Conservation (phyloP, 2,797 vertebrate species). For the Luscinia megarhynchos region DNA sequence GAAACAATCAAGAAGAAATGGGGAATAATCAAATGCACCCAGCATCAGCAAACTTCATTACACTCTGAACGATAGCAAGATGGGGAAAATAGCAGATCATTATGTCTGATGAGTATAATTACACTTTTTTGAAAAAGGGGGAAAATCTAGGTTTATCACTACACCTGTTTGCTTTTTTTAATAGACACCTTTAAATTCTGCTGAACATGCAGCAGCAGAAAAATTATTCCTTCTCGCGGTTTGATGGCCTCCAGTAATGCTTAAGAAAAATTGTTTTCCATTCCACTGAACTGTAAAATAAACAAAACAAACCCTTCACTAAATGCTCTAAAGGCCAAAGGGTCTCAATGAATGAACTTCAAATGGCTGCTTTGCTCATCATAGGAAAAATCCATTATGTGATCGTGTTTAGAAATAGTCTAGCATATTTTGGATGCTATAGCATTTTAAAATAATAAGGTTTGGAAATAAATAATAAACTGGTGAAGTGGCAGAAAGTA, state of each 20-base stretch:
- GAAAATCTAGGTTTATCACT: conserved; percentile 30
- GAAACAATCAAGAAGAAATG: conserved; percentile 25
- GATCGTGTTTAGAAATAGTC: conserved; percentile 59
- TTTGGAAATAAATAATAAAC: conserved; percentile 67
- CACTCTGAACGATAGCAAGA: not conserved
- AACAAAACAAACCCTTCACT: conserved; percentile 75
- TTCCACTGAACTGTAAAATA: conserved; percentile 77
- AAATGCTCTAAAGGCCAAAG: conserved; percentile 73
- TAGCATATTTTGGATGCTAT: conserved; percentile 46
- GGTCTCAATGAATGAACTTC: conserved; percentile 72
- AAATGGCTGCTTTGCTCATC: conserved; percentile 69
- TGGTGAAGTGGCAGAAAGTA: conserved; percentile 40
- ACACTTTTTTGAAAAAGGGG: conserved; percentile 26
- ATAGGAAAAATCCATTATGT: conserved; percentile 67
- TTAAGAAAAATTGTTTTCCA: conserved; percentile 75
- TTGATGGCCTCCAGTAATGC: conserved; percentile 67
- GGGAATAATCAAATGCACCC: conserved; percentile 20
- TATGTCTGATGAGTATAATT: conserved; percentile 64
- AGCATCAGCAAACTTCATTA: conserved; percentile 48
- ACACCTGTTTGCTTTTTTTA: conserved; percentile 10
- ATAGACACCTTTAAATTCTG: conserved; percentile 60
- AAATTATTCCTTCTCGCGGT: conserved; percentile 57
- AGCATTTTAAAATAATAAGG: conserved; percentile 69
- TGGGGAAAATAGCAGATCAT: conserved; percentile 44
- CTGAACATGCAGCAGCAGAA: conserved; percentile 57